phyloP scores from a whole-genome alignment of 2,797 vertebrate genomes.

The Hylomyscus alleni region DNA sequence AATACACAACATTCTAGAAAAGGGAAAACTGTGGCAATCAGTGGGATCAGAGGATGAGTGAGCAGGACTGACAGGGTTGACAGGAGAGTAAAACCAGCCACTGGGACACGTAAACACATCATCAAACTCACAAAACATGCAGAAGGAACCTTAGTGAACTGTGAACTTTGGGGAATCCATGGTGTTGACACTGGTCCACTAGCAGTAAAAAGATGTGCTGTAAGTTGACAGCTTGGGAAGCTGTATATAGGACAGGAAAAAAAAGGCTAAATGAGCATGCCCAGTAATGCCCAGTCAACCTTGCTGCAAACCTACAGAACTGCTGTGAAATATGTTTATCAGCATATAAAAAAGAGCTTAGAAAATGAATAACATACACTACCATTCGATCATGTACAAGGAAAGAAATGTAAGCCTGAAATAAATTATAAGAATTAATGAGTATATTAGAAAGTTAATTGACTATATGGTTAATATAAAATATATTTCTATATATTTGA shows the following conservation, averaged over 20 bases:
- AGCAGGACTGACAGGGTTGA: background rate
- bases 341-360: background rate
- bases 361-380: constrained; percentile 58
- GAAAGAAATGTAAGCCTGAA: constrained; percentile 57
- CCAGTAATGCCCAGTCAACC: background rate
- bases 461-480: constrained; percentile 26
- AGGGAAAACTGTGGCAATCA: background rate
- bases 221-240: background rate
- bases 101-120: background rate
- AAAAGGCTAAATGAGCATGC: background rate
- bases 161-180: background rate
- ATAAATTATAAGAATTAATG: constrained; percentile 59
- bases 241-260: background rate
- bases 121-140: background rate
- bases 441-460: constrained; percentile 23
- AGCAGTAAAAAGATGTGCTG: background rate
- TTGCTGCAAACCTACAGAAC: constrained; percentile 7
- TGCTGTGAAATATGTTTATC: background rate
- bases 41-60: background rate
- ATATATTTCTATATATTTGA: constrained; percentile 8
- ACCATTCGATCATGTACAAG: background rate
- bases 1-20: constrained; percentile 27
- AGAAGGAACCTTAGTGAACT: background rate
- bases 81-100: background rate
- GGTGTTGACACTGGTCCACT: background rate